phyloP scores from a whole-genome alignment of 1,140 invertebrate genomes.

The Panagrolaimus sp. region DNA sequence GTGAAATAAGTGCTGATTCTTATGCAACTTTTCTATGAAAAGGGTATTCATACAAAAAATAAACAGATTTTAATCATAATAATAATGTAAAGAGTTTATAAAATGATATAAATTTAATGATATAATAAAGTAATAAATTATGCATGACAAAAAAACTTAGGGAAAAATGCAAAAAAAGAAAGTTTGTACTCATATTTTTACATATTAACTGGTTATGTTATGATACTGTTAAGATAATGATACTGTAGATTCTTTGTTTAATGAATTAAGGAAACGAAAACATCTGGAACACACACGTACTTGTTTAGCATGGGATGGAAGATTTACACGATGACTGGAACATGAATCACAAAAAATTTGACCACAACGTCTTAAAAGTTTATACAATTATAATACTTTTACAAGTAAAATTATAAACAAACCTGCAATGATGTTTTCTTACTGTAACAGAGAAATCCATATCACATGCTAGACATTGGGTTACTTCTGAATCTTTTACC shows the following conservation, averaged over 20 bases:
- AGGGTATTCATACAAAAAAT: conserved; percentile 7
- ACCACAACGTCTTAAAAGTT: conserved; percentile 5
- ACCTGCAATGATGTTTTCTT: conserved; percentile 70
- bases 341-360: conserved; percentile 9
- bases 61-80: background rate
- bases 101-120: too few species aligned
- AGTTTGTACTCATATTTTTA: too few species aligned
- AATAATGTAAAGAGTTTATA: too few species aligned
- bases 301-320: conserved; percentile 9
- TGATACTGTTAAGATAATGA: too few species aligned
- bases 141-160: too few species aligned
- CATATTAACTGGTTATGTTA: too few species aligned
- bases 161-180: too few species aligned
- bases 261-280: background rate
- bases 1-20: conserved; percentile 42
- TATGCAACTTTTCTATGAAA: conserved; percentile 41
- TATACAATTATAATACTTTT: background rate
- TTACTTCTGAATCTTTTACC: conserved; percentile 68
- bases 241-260: background rate
- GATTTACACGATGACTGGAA: conserved; percentile 5
- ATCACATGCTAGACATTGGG: conserved; percentile 71
- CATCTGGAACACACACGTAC: background rate
- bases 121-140: too few species aligned
- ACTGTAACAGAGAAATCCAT: conserved; percentile 69
- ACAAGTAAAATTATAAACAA: background rate